Evolutionary conservation across 2,888 invertebrate genomes (phyloP).

Genomic region (Sclerodermus sp.): DNA sequence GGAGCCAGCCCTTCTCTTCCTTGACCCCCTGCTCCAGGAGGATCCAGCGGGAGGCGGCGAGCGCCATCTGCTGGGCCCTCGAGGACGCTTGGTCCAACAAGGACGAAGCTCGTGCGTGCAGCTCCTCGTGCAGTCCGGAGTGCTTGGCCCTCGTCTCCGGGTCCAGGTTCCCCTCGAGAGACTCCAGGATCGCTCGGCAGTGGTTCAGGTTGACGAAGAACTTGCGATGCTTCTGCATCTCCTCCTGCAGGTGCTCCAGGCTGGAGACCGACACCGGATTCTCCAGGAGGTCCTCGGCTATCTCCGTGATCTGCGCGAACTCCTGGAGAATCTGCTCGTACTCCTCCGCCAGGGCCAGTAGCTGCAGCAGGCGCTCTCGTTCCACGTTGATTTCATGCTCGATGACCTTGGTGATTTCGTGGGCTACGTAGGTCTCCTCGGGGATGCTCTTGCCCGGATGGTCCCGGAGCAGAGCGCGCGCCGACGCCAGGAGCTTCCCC

Average conservation of each 20-base stretch:
- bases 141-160: constrained; percentile 75
- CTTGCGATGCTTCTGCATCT: constrained; percentile 85
- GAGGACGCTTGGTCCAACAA: constrained; percentile 81
- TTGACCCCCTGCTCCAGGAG: constrained; percentile 78
- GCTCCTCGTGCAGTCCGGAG: constrained; percentile 72
- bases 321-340: constrained; percentile 87
- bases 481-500: constrained; percentile 65
- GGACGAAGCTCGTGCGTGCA: constrained; percentile 75
- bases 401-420: constrained; percentile 70
- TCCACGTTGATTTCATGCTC: constrained; percentile 72
- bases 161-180: constrained; percentile 81
- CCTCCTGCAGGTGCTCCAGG: constrained; percentile 81
- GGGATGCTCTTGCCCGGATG: constrained; percentile 74
- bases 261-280: constrained; percentile 75
- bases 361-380: constrained; percentile 74
- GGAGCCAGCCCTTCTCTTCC: constrained; percentile 81
- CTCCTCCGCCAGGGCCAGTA: constrained; percentile 78
- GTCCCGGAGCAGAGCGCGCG: constrained; percentile 67
- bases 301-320: constrained; percentile 81
- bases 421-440: constrained; percentile 66
- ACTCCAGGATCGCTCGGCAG: constrained; percentile 83
- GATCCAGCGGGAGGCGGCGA: constrained; percentile 84
- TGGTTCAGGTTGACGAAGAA: constrained; percentile 88
- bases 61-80: constrained; percentile 79
- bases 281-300: constrained; percentile 80